Conservation (phyloP, 2,113 vertebrate genomes). For the Periophthalmus modestus region DNA sequence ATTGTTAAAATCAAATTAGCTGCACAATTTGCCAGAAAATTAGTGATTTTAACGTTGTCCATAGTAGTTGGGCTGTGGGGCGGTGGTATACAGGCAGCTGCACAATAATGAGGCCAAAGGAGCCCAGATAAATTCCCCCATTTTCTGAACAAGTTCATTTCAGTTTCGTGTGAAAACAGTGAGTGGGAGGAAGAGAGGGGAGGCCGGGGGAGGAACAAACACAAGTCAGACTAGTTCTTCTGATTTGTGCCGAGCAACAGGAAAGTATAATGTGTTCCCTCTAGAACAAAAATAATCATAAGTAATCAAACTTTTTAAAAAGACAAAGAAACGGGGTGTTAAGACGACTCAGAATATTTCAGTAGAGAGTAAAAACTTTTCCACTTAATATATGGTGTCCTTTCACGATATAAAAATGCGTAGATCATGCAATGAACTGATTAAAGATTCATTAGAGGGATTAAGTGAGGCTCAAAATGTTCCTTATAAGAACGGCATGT, state of each 20-base stretch:
- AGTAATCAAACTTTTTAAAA: too few relatives aligned
- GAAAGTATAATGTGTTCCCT: neutral
- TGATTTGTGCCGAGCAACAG: neutral
- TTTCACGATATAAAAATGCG: too few relatives aligned
- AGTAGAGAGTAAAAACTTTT: too few relatives aligned
- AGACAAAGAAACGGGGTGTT: too few relatives aligned
- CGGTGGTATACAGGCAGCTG: constrained; percentile 40
- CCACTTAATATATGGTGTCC: too few relatives aligned
- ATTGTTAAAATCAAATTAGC: neutral
- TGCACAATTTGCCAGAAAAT: neutral
- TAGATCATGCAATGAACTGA: too few relatives aligned
- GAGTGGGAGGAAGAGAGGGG: constrained; percentile 52
- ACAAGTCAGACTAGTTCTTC: constrained; percentile 22
- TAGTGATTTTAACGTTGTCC: neutral
- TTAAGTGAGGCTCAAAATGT: too few relatives aligned
- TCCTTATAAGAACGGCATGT: too few relatives aligned
- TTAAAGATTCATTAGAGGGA: too few relatives aligned
- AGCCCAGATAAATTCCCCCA: constrained; percentile 74
- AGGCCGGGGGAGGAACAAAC: constrained; percentile 43
- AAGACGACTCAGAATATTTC: too few relatives aligned
- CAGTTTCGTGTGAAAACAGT: constrained; percentile 61
- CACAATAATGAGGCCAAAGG: constrained; percentile 71
- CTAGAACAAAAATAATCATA: too few relatives aligned
- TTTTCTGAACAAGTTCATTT: constrained; percentile 67
- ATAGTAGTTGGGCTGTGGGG: neutral